Percentiles rank a stretch among this genome's conserved stretches.
phyloP scores from a whole-genome alignment of 2,113 vertebrate genomes.

The Thunnus maccoyii region DNA sequence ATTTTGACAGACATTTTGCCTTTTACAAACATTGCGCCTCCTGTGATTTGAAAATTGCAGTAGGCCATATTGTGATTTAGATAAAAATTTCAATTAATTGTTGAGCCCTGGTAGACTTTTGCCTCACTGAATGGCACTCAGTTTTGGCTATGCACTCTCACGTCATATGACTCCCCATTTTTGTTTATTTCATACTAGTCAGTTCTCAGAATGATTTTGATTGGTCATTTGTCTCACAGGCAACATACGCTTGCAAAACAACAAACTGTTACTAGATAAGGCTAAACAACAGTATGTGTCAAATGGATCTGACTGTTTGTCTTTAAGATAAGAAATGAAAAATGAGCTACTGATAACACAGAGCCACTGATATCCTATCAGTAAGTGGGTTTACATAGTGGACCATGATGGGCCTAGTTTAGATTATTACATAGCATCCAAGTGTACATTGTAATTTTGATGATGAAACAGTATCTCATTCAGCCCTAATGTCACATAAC shows the following conservation, averaged over 20 bases:
- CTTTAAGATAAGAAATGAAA: background rate
- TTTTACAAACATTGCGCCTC: too few species aligned
- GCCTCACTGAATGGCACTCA: too few species aligned
- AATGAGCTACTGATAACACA: background rate
- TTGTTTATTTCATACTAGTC: too few species aligned
- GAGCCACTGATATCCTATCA: background rate
- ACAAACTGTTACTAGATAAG: background rate
- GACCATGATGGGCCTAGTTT: background rate
- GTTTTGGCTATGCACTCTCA: too few species aligned
- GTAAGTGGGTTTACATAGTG: background rate
- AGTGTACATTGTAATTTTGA: background rate
- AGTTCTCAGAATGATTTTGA: background rate
- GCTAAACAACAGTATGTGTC: background rate
- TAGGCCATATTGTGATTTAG: too few species aligned
- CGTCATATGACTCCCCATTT: too few species aligned
- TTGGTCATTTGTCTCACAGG: background rate
- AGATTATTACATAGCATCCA: background rate
- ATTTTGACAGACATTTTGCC: too few species aligned
- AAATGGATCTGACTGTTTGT: background rate
- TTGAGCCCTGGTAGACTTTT: too few species aligned
- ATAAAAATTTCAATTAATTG: too few species aligned
- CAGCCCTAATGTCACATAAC: background rate
- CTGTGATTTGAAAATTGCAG: too few species aligned
- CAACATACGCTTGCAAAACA: background rate
- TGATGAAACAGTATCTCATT: background rate